Conservation (phyloP, 2,888 invertebrate species). For the Tortricodes alternella region DNA sequence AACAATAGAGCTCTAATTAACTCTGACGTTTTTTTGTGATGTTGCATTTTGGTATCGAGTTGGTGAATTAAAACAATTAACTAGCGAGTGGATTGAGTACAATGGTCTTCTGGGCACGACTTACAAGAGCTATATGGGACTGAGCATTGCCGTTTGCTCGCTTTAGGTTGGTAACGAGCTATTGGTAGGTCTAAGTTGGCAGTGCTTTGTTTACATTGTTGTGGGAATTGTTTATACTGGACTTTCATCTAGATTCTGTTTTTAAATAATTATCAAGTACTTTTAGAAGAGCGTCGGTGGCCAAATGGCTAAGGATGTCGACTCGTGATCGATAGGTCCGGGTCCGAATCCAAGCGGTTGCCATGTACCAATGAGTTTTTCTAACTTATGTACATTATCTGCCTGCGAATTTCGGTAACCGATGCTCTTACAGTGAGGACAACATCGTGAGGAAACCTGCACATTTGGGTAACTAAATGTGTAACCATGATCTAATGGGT, state of each 20-base stretch:
- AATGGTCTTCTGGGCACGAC: constrained; percentile 71
- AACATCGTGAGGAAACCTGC: too few species aligned
- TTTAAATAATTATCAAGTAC: too few species aligned
- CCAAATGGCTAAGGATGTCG: too few species aligned
- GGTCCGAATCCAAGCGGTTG: too few species aligned
- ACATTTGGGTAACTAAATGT: too few species aligned
- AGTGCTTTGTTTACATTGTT: background rate
- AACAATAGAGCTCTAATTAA: background rate
- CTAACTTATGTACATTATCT: too few species aligned
- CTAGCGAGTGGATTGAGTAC: constrained; percentile 73
- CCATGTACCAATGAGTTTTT: too few species aligned
- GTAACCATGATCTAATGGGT: too few species aligned
- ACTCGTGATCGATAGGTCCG: too few species aligned
- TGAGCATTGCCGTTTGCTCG: constrained; percentile 10
- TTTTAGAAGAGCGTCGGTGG: too few species aligned
- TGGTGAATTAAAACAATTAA: constrained; percentile 80
- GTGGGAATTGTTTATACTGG: background rate
- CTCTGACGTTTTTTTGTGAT: background rate
- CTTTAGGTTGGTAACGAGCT: constrained; percentile 14
- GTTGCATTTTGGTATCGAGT: background rate
- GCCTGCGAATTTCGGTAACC: too few species aligned
- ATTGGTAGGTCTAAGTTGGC: constrained; percentile 8
- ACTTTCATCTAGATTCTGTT: background rate
- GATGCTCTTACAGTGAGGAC: too few species aligned
- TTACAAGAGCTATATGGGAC: constrained; percentile 34